Base-by-base conservation (phyloP, 2,888 invertebrate genomes). In the Lasioglossum marginatum region DNA sequence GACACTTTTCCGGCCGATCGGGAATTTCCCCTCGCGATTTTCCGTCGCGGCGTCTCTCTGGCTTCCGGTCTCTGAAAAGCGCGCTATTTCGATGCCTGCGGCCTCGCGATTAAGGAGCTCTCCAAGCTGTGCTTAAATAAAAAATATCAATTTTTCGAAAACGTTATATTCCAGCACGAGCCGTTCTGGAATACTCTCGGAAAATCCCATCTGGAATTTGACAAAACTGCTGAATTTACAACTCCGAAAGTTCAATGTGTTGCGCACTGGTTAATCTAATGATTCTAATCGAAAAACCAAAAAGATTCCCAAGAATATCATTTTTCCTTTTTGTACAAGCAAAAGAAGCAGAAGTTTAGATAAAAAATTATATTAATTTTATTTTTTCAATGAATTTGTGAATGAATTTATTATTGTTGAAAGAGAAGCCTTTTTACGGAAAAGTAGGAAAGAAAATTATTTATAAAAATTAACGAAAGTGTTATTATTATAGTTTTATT, bases 1-100 rank as follows among this genome's bases (percentile, higher is more conserved):
- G 57, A 71, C 77, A 74, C 48, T 86, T 77, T 81, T 77, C 82
- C 85, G 52, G 77, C 40, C 74, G 68, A 71, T 19, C 60, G 37
- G 73, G 37, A 63, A 76, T 77, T 85, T 80, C 40, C 72, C 78
- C 19, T 31, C 60, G 23, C 66, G 27, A 68, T 70, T 31, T 74
- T 34, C 68, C 70, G 40, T 23, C 45, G 16, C 60, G 16, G 57
- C 74, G 40, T 74, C 40, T 74, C 40, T 23, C 23, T 23, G 71
- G 14, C 19, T 77, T 77, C 43, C 78, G 45, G 8, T 57, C 37
- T 34, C 14, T 27, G 27, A 40, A 1, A 52, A 19, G n/a, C 34
- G n/a, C 43, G 31, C 48, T 34, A 27, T 60, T 75, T 57, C 57
- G 8, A 43, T 3, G 19, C 34, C 27, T 1, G n/a, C 23, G 16